Conservation (phyloP, 53 echinoderm and acorn worm species). For the Holothuria leucospilota region DNA sequence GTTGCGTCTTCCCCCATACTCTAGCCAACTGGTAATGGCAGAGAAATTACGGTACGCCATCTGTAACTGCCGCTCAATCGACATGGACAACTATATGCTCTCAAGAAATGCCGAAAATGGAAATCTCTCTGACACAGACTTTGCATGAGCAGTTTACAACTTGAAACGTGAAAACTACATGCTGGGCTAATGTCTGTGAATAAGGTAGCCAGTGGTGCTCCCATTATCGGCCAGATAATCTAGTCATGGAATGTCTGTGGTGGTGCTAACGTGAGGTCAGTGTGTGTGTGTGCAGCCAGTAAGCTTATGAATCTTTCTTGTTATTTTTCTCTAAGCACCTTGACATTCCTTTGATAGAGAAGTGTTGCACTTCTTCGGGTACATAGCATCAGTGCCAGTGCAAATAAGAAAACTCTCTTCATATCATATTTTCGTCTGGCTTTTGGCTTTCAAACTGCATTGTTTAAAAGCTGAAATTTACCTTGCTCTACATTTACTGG, state of each 20-base stretch:
- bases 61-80: slow-evolving; percentile 98
- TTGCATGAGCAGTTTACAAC: slow-evolving; percentile 20
- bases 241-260: not conserved
- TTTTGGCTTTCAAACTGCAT: too few relatives aligned
- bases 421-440: too few relatives aligned
- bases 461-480: too few relatives aligned
- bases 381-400: too few relatives aligned
- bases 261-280: not conserved
- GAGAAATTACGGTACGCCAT: slow-evolving; percentile 95
- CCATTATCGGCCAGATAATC: not conserved
- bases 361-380: too few relatives aligned
- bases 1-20: slow-evolving; percentile 94
- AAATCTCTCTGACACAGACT: slow-evolving; percentile 88
- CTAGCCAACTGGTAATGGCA: slow-evolving; percentile 95
- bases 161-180: not conserved
- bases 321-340: too few relatives aligned
- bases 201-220: not conserved
- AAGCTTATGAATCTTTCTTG: too few relatives aligned
- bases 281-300: not conserved
- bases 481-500: too few relatives aligned
- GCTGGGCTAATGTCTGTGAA: not conserved
- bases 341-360: too few relatives aligned
- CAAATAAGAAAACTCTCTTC: too few relatives aligned
- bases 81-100: slow-evolving; percentile 99
- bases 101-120: slow-evolving; percentile 95